Conservation (phyloP, 2,888 invertebrate species). For the Ariolimax columbianus region DNA sequence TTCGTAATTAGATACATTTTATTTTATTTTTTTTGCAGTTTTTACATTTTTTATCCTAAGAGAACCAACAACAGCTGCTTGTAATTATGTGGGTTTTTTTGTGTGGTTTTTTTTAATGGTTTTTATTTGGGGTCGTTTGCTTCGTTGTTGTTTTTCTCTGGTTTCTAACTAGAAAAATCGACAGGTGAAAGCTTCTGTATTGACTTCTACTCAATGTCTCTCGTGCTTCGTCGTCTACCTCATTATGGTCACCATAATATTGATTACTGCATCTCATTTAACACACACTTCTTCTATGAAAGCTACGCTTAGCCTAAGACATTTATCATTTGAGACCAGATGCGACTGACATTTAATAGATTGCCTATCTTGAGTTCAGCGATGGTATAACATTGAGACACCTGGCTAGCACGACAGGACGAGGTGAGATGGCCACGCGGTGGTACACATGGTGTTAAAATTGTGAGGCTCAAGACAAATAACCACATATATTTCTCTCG, state of each 20-base stretch:
- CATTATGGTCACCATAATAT: constrained; percentile 6
- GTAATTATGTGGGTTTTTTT: too few relatives aligned
- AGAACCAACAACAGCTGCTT: too few relatives aligned
- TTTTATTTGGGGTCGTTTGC: background rate
- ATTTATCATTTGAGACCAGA: constrained; percentile 21
- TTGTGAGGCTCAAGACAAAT: too few relatives aligned
- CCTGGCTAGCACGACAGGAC: background rate
- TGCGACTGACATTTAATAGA: constrained; percentile 34
- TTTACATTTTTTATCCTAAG: too few relatives aligned
- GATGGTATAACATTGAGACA: background rate
- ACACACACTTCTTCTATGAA: background rate
- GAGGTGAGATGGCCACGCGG: background rate
- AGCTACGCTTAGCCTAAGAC: background rate
- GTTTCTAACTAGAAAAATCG: background rate
- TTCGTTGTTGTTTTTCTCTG: background rate
- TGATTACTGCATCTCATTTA: background rate
- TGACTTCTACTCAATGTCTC: constrained; percentile 10
- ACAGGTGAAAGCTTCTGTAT: background rate
- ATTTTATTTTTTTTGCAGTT: too few relatives aligned
- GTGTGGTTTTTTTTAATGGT: background rate
- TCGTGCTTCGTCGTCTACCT: background rate
- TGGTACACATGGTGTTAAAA: background rate
- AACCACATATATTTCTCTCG: too few relatives aligned
- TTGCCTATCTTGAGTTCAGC: background rate
- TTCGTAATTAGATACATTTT: too few relatives aligned